These are phyloP conservation scores for Sturmia bella DNA, from an alignment of 2,888 invertebrate species.

Conservation along the genomic window DNA sequence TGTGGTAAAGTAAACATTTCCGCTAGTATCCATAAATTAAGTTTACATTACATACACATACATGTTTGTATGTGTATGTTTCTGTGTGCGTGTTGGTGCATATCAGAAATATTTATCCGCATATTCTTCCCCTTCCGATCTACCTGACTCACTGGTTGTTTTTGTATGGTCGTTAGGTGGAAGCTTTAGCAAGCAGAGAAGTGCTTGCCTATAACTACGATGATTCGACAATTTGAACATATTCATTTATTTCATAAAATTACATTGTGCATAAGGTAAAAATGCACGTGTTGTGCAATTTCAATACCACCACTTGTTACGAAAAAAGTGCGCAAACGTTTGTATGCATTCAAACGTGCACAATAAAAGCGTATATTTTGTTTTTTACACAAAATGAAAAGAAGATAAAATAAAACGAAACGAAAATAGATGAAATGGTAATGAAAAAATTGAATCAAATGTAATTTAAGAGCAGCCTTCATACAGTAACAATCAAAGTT, in stretches of 20 bases:
- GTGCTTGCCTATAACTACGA: not conserved
- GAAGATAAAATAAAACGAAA: not conserved
- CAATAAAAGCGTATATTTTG: not conserved
- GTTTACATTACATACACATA: too few relatives aligned
- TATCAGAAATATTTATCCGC: too few relatives aligned
- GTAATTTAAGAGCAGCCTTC: constrained; percentile 67
- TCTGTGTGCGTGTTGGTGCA: too few relatives aligned
- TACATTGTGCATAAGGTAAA: constrained; percentile 56
- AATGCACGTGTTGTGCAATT: constrained; percentile 63
- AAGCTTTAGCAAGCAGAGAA: constrained; percentile 42
- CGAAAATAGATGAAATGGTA: constrained; percentile 48
- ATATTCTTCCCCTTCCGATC: too few relatives aligned
- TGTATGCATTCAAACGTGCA: not conserved
- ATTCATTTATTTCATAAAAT: constrained; percentile 60
- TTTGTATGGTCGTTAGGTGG: constrained; percentile 41
- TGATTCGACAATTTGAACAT: constrained; percentile 51
- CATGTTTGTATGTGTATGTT: too few relatives aligned
- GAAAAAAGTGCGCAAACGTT: constrained; percentile 12
- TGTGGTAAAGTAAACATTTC: constrained; percentile 58
- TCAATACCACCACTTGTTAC: constrained; percentile 48
- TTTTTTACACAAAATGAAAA: not conserved
- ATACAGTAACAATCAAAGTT: constrained; percentile 63
- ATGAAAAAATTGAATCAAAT: constrained; percentile 64
- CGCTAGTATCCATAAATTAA: constrained; percentile 55
- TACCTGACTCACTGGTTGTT: constrained; percentile 4